Evolutionary conservation across 2,888 invertebrate species (phyloP).

Genomic region (Pyrrhosoma nymphula): DNA sequence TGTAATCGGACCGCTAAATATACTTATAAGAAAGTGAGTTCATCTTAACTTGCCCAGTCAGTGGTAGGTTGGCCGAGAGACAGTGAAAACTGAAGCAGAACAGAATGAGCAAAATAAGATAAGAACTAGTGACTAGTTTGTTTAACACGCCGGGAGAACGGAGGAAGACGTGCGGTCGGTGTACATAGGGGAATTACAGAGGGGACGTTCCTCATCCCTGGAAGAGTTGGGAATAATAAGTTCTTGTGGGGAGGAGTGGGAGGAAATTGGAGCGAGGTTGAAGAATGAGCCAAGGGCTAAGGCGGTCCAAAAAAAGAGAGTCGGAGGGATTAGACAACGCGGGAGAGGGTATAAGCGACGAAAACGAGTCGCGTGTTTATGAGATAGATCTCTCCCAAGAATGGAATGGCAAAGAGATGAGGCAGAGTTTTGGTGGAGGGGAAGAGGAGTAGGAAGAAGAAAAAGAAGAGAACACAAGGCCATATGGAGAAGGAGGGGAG

Average conservation of each 20-base stretch:
- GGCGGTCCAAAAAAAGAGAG: neutral
- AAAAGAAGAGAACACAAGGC: neutral
- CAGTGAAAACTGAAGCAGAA: neutral
- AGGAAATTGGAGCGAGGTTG: neutral
- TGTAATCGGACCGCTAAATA: too few species aligned
- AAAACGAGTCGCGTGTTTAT: slow-evolving; percentile 46
- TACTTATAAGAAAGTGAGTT: too few species aligned
- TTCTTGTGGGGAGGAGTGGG: neutral
- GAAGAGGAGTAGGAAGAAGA: neutral
- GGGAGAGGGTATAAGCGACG: slow-evolving; percentile 32
- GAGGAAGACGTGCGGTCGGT: neutral
- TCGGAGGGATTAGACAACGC: neutral
- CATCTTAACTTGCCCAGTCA: too few species aligned
- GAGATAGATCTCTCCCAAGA: slow-evolving; percentile 25
- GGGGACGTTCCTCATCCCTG: neutral
- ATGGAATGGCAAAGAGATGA: slow-evolving; percentile 1
- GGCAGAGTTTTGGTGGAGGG: neutral
- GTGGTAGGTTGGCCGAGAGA: too few species aligned
- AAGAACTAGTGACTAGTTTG: neutral
- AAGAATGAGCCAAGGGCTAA: neutral
- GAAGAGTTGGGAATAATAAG: slow-evolving; percentile 9
- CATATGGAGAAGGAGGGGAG: neutral
- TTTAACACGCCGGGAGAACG: neutral
- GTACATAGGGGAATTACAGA: neutral
- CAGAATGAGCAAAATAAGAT: neutral